A percentile compares a stretch with the other conserved stretches of the same genome.
phyloP scores from a whole-genome alignment of 2,797 vertebrate genomes.

The Lophotriccus pileatus region DNA sequence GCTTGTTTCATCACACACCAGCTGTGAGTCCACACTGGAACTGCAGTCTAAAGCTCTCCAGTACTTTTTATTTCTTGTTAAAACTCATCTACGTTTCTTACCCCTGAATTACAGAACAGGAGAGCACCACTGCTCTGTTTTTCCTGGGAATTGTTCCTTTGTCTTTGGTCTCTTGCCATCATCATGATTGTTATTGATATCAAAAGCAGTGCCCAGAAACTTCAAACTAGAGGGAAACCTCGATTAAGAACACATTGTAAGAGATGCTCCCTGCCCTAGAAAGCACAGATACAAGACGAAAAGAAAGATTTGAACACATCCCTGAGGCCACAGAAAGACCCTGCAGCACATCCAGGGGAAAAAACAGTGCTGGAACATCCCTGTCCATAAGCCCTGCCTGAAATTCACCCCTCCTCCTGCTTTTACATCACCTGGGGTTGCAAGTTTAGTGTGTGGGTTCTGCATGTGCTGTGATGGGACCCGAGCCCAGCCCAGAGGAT shows the following conservation, averaged over 20 bases:
- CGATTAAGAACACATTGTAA: background rate
- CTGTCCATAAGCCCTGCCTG: rapidly evolving
- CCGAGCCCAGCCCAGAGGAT: background rate
- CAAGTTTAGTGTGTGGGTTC: background rate
- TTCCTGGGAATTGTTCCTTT: background rate
- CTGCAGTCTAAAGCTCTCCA: background rate
- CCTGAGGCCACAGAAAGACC: conserved; percentile 6
- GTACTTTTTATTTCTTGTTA: background rate
- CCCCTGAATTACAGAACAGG: background rate
- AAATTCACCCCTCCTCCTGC: background rate
- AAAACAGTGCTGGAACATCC: background rate
- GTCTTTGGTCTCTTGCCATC: background rate
- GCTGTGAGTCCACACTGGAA: background rate
- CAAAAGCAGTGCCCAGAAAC: conserved; percentile 10
- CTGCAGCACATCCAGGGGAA: background rate
- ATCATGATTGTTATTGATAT: background rate
- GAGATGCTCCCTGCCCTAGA: background rate
- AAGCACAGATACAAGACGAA: background rate
- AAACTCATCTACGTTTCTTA: background rate
- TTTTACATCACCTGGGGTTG: background rate
- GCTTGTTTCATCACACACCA: background rate
- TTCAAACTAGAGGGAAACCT: background rate
- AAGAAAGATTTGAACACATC: background rate
- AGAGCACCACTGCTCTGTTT: background rate
- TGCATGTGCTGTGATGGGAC: background rate